These are phyloP conservation scores for Sphaerodactylus townsendi DNA, from an alignment of 2,113 vertebrate species.

Conservation along the genomic window DNA sequence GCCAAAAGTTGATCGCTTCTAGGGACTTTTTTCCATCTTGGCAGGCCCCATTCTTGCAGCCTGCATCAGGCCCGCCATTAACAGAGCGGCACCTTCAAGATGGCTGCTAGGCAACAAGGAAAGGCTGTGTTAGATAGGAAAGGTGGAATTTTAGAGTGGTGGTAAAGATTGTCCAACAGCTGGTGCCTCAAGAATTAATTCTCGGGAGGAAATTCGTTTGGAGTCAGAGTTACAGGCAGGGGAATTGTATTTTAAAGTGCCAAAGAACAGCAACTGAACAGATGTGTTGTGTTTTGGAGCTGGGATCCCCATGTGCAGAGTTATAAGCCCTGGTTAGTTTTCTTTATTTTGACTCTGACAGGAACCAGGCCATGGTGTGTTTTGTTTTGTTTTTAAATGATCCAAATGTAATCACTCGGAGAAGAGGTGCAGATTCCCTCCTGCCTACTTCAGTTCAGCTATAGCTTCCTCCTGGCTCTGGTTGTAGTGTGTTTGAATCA, in stretches of 20 bases:
- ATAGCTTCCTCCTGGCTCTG: background rate
- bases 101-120: too few relatives aligned
- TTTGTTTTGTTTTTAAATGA: background rate
- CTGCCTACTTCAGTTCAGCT: background rate
- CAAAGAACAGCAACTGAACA: background rate
- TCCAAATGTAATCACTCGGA: background rate
- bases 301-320: background rate
- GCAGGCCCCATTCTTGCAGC: too few relatives aligned
- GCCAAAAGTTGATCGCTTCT: too few relatives aligned
- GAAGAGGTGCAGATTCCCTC: accelerated
- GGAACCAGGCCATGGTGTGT: background rate
- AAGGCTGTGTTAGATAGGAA: background rate
- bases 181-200: background rate
- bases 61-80: too few relatives aligned
- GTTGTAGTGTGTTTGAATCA: background rate
- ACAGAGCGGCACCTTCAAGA: too few relatives aligned
- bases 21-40: too few relatives aligned
- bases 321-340: background rate
- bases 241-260: background rate
- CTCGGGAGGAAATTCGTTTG: background rate
- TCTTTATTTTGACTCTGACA: accelerated
- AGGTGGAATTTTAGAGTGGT: background rate
- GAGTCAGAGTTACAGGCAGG: background rate
- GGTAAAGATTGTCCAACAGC: too few relatives aligned
- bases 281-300: background rate